phyloP scores from a whole-genome alignment of 2,888 invertebrate genomes.

The Apotomis capreana region DNA sequence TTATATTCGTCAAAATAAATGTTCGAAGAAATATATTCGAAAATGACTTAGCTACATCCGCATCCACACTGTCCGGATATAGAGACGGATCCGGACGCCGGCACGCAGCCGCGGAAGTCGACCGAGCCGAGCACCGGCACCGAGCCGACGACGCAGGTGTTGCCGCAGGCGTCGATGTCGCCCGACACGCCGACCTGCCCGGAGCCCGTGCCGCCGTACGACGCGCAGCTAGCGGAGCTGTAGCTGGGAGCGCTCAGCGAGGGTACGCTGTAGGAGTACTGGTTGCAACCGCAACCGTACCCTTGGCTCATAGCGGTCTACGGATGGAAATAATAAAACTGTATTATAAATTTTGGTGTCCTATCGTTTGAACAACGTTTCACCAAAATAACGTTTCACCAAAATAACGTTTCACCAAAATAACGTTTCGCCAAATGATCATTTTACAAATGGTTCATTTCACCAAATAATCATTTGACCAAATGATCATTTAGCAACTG shows the following conservation, averaged over 20 bases:
- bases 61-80: conserved; percentile 39
- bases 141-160: conserved; percentile 53
- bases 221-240: not conserved
- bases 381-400: no score
- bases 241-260: not conserved
- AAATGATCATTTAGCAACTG: no score
- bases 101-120: conserved; percentile 53
- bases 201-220: conserved; percentile 24
- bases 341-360: not conserved
- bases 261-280: not conserved
- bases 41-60: conserved; percentile 16
- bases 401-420: no score
- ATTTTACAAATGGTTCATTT: no score
- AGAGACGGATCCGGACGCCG: conserved; percentile 50
- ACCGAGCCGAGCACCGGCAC: conserved; percentile 58
- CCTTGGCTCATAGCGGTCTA: not conserved
- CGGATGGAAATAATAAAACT: not conserved
- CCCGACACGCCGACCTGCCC: conserved; percentile 47
- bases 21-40: not conserved
- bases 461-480: no score
- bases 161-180: conserved; percentile 51
- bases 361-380: no score
- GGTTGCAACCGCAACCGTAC: not conserved
- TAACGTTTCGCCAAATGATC: no score
- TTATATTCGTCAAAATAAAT: no score